These are phyloP conservation scores for Sebastes taczanowskii DNA, from an alignment of 2,797 vertebrate species.

Conservation along the genomic window DNA sequence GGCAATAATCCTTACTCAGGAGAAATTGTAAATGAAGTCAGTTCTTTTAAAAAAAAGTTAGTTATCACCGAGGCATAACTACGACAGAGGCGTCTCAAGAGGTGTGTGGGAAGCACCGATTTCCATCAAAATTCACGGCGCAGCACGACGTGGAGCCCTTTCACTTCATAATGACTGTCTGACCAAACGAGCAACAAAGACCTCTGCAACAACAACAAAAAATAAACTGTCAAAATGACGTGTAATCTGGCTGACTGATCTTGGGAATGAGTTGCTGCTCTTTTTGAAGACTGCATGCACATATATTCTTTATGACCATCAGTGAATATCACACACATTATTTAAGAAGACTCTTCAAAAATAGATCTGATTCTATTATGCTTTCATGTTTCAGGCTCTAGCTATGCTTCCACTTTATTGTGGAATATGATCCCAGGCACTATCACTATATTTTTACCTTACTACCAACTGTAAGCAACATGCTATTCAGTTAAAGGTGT, in stretches of 20 bases:
- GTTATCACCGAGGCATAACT: constrained; percentile 22
- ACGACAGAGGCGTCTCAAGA: constrained; percentile 16
- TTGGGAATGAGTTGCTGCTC: constrained; percentile 54
- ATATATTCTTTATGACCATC: constrained; percentile 74
- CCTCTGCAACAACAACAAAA: constrained; percentile 32
- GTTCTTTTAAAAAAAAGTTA: constrained; percentile 9
- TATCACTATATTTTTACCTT: neutral
- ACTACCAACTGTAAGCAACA: neutral
- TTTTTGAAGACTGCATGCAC: constrained; percentile 66
- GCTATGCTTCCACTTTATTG: constrained; percentile 9
- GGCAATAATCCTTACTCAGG: neutral
- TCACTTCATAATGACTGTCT: constrained; percentile 66
- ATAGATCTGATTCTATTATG: constrained; percentile 53
- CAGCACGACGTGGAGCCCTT: constrained; percentile 58
- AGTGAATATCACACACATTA: constrained; percentile 72
- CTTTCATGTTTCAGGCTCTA: constrained; percentile 46
- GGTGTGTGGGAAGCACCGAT: constrained; percentile 23
- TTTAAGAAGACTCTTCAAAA: constrained; percentile 67
- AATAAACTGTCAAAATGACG: constrained; percentile 57
- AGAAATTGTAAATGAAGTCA: constrained; percentile 19
- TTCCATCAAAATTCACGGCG: constrained; percentile 42
- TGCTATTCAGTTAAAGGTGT: constrained; percentile 2
- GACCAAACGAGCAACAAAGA: constrained; percentile 60
- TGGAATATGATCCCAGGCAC: constrained; percentile 2
- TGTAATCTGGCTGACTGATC: constrained; percentile 70